Evolutionary conservation across 2,888 invertebrate species (phyloP).

Genomic region (Drymonia ruficornis): DNA sequence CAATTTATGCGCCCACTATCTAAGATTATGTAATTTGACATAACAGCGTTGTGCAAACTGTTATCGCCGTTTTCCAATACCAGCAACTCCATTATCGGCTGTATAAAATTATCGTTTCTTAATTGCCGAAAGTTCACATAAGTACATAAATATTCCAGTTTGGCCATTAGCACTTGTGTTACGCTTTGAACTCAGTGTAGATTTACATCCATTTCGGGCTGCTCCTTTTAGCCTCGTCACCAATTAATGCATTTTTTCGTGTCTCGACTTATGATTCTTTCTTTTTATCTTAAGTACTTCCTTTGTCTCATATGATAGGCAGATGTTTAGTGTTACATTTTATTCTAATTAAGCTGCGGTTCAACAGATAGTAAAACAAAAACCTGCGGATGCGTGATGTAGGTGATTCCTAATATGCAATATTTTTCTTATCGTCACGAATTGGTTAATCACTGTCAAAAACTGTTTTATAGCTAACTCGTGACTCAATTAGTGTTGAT

Average conservation of each 20-base stretch:
- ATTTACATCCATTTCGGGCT: slow-evolving; percentile 61
- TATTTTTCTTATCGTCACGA: too few species aligned
- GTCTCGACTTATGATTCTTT: slow-evolving; percentile 33
- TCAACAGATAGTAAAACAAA: too few species aligned
- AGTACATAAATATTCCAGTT: slow-evolving; percentile 54
- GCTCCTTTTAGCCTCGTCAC: slow-evolving; percentile 60
- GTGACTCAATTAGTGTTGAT: slow-evolving; percentile 27
- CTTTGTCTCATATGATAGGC: slow-evolving; percentile 35
- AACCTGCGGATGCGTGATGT: too few species aligned
- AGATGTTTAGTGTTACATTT: slow-evolving; percentile 11
- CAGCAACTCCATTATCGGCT: slow-evolving; percentile 23
- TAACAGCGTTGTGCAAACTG: slow-evolving; percentile 25
- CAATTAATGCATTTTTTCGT: slow-evolving; percentile 75
- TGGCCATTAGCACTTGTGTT: slow-evolving; percentile 65
- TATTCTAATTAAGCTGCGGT: too few species aligned
- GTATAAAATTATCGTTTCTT: slow-evolving; percentile 38
- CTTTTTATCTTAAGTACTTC: slow-evolving; percentile 47
- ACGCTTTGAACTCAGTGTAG: slow-evolving; percentile 65
- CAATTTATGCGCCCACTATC: slow-evolving; percentile 31
- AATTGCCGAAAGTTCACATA: slow-evolving; percentile 50
- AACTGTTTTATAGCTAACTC: slow-evolving; percentile 18
- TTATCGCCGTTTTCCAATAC: slow-evolving; percentile 21
- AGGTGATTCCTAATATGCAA: too few species aligned
- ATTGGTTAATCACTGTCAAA: too few species aligned
- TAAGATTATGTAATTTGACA: slow-evolving; percentile 30